Percentiles rank a stretch among this genome's conserved stretches.
Conservation (phyloP, 2,113 vertebrate species). For the Callithrix jacchus region DNA sequence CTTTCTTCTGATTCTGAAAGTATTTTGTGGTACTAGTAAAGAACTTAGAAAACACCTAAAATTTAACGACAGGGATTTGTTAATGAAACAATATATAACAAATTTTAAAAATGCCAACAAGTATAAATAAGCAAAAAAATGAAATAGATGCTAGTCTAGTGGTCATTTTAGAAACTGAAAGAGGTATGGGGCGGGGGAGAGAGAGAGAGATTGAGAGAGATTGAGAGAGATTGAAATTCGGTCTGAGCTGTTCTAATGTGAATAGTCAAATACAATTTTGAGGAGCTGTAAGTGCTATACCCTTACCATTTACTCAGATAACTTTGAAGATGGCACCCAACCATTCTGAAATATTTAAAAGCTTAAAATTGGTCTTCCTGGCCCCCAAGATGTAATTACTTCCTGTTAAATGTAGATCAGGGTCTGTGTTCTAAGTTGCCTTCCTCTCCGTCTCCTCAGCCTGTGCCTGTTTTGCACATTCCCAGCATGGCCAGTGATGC, state of each 20-base stretch:
- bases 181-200: background rate
- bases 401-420: background rate
- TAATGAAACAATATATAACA: background rate
- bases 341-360: background rate
- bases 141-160: background rate
- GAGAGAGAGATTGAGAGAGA: background rate
- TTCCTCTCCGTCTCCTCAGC: background rate
- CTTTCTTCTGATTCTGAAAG: background rate
- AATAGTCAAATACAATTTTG: background rate
- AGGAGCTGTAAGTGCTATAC: background rate
- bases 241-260: background rate
- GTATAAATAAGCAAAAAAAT: background rate
- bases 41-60: background rate
- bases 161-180: background rate
- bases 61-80: background rate
- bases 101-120: background rate
- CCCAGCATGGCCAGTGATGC: background rate
- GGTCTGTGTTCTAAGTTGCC: background rate
- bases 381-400: background rate
- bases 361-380: background rate
- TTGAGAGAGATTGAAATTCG: background rate
- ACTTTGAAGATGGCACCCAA: background rate
- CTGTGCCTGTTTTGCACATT: background rate
- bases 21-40: background rate
- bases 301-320: background rate